A percentile compares a stretch with the other conserved stretches of the same genome.
phyloP scores from a whole-genome alignment of 2,113 vertebrate genomes.

The Ochotona princeps region DNA sequence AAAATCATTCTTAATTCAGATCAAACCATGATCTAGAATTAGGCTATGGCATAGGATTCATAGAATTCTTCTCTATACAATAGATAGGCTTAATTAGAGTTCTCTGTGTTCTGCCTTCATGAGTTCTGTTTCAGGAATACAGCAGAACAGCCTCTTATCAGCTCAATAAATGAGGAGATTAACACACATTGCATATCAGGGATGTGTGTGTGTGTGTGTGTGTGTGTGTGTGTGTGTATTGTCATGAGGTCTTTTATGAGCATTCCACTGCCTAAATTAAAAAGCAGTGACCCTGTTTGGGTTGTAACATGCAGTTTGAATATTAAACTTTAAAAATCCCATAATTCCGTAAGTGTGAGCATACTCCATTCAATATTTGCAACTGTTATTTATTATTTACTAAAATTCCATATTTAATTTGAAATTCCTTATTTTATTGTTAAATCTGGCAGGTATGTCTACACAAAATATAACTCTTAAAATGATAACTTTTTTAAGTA shows the following conservation, averaged over 20 bases:
- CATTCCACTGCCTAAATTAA: not conserved
- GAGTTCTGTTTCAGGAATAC: not conserved
- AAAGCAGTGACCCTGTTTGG: not conserved
- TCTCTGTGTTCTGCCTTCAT: not conserved
- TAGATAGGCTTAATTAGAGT: slow-evolving; percentile 21
- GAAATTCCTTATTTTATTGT: not conserved
- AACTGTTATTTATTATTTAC: not conserved
- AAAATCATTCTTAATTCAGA: not conserved
- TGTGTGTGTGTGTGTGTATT: not conserved
- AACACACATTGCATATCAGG: not conserved
- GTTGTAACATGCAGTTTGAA: not conserved
- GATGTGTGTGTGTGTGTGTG: not conserved
- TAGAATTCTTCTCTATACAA: not conserved
- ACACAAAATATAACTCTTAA: not conserved
- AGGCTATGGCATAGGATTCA: not conserved
- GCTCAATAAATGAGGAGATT: not conserved
- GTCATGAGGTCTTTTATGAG: not conserved
- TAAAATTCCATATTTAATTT: not conserved
- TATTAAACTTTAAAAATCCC: not conserved
- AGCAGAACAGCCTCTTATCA: not conserved
- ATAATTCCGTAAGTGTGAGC: not conserved
- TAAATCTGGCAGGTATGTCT: not conserved
- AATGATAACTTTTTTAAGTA: not conserved
- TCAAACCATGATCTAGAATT: not conserved
- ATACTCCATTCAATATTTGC: not conserved